These are phyloP conservation scores for Oncorhynchus kisutch DNA, from an alignment of 2,113 vertebrate genomes.

Conservation along the genomic window DNA sequence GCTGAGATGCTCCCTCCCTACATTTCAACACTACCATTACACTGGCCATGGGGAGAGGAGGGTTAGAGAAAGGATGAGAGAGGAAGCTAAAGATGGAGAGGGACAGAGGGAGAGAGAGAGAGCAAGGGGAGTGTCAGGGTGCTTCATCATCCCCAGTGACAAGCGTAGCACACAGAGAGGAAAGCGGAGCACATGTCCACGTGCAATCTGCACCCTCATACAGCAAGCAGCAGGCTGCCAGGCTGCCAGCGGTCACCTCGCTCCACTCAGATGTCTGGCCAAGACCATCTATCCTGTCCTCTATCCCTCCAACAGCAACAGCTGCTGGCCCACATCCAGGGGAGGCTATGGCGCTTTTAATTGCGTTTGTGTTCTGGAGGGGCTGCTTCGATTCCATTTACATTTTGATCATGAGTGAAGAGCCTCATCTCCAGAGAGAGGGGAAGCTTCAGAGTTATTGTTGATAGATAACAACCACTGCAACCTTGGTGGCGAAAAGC, in stretches of 20 bases:
- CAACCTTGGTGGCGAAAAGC: slow-evolving; percentile 14
- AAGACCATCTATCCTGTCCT: slow-evolving; percentile 53
- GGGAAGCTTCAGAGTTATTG: slow-evolving; percentile 25
- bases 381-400: slow-evolving; percentile 42
- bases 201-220: slow-evolving; percentile 67
- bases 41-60: slow-evolving; percentile 29
- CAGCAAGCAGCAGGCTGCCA: slow-evolving; percentile 50
- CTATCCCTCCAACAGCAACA: slow-evolving; percentile 41
- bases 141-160: slow-evolving; percentile 71
- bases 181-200: slow-evolving; percentile 61
- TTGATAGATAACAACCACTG: slow-evolving; percentile 12
- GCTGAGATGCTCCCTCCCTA: slow-evolving; percentile 9
- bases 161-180: slow-evolving; percentile 52
- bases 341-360: slow-evolving; percentile 49
- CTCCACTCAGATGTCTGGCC: slow-evolving; percentile 66
- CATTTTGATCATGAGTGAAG: slow-evolving; percentile 49
- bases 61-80: slow-evolving; percentile 20
- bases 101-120: slow-evolving; percentile 26
- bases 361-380: slow-evolving; percentile 44
- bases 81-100: slow-evolving; percentile 14
- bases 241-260: slow-evolving; percentile 67
- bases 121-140: slow-evolving; percentile 51
- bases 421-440: slow-evolving; percentile 19
- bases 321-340: slow-evolving; percentile 64
- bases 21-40: slow-evolving; percentile 14